Conservation (phyloP, 2,113 vertebrate genomes). For the Gambusia holbrooki region DNA sequence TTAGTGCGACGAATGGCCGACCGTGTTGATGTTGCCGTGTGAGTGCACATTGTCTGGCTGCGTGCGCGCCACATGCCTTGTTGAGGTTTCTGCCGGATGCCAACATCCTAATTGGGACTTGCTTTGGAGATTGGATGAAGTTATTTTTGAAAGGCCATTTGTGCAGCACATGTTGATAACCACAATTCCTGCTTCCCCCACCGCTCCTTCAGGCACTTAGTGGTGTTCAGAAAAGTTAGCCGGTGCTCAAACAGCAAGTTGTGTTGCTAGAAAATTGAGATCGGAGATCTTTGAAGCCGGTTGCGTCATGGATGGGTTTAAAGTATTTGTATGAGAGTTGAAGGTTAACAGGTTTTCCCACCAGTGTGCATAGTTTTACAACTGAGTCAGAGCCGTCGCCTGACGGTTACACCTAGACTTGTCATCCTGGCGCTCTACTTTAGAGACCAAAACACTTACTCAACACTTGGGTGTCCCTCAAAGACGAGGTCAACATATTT, state of each 20-base stretch:
- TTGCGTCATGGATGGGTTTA: neutral
- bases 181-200: slow-evolving; percentile 4
- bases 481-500: slow-evolving; percentile 6
- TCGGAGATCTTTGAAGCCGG: neutral
- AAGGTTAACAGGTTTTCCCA: slow-evolving; percentile 4
- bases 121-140: slow-evolving; percentile 41
- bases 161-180: slow-evolving; percentile 48
- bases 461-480: neutral
- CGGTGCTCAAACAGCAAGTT: too few species aligned
- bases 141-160: slow-evolving; percentile 60
- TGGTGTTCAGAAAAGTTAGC: too few species aligned
- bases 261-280: neutral
- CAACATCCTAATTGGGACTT: slow-evolving; percentile 54
- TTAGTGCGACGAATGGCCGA: slow-evolving; percentile 32
- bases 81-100: slow-evolving; percentile 59
- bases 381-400: slow-evolving; percentile 33
- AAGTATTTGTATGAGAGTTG: slow-evolving; percentile 19
- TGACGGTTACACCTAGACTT: slow-evolving; percentile 16
- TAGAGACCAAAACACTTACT: slow-evolving; percentile 1
- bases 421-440: neutral
- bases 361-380: slow-evolving; percentile 29
- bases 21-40: neutral
- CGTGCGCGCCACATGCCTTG: slow-evolving; percentile 37
- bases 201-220: neutral
- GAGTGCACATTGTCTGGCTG: slow-evolving; percentile 1